A percentile compares a stretch with the other conserved stretches of the same genome.
Evolutionary conservation across 37 sponge, comb jelly and placozoan genomes (phyloP).

Genomic region (Aphrocallistes beatrix): DNA sequence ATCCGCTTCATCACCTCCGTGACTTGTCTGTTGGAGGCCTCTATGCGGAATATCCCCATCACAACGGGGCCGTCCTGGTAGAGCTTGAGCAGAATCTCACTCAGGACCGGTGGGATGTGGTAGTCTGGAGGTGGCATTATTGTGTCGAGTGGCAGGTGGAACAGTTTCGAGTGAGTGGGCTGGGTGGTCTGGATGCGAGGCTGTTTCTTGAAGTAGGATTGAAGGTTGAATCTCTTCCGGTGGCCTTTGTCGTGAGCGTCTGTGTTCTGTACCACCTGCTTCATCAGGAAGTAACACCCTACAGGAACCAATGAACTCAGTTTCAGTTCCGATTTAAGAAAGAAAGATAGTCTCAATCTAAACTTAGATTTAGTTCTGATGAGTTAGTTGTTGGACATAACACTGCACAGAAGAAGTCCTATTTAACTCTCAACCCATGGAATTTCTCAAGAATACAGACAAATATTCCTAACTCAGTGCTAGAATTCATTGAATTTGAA

Average conservation of each 20-base stretch:
- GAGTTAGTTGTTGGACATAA: too few relatives aligned
- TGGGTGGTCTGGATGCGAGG: neutral
- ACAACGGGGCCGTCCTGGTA: neutral
- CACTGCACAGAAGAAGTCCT: too few relatives aligned
- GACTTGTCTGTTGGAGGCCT: neutral
- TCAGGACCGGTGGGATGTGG: neutral
- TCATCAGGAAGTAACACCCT: neutral
- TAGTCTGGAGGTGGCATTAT: neutral
- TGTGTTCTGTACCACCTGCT: neutral
- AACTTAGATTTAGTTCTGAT: too few relatives aligned
- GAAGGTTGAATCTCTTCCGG: neutral
- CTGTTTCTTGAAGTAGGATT: neutral
- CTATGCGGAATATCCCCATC: neutral
- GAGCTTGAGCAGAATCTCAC: neutral
- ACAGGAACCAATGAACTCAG: too few relatives aligned
- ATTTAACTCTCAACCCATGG: too few relatives aligned
- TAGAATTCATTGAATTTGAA: too few relatives aligned
- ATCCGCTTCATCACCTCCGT: neutral
- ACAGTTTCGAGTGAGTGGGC: neutral
- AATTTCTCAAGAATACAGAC: too few relatives aligned
- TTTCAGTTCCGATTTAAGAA: too few relatives aligned
- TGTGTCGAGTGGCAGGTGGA: constrained; percentile 3
- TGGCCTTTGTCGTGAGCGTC: neutral
- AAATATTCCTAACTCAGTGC: too few relatives aligned
- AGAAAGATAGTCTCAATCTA: too few relatives aligned